Evolutionary conservation across 2,797 vertebrate genomes (phyloP).

Genomic region (Buphagus erythrorhynchus): DNA sequence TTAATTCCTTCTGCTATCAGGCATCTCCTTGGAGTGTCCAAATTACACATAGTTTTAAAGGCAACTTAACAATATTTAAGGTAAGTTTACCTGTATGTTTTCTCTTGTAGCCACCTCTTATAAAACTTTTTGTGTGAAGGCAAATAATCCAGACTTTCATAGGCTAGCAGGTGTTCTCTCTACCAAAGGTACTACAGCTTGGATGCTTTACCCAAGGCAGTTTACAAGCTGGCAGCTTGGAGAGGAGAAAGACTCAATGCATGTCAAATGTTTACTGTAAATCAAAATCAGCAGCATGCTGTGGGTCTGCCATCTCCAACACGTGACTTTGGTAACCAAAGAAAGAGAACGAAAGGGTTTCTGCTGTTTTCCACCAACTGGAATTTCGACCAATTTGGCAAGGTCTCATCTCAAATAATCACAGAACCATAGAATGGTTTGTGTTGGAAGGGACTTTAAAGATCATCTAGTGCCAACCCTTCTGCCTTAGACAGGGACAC

Average conservation of each 20-base stretch:
- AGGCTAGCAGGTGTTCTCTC: background rate
- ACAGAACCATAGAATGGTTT: background rate
- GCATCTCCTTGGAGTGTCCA: background rate
- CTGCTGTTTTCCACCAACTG: background rate
- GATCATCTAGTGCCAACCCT: background rate
- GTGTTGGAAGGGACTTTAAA: background rate
- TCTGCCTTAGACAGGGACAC: background rate
- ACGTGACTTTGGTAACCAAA: background rate
- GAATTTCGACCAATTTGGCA: background rate
- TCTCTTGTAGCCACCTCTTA: conserved; percentile 43
- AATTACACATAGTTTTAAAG: background rate
- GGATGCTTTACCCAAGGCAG: background rate
- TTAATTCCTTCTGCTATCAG: background rate
- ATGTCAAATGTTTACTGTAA: background rate
- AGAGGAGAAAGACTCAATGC: background rate
- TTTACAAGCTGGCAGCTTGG: background rate
- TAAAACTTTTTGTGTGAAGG: conserved; percentile 47
- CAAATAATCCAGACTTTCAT: conserved; percentile 57
- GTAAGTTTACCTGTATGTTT: conserved; percentile 14
- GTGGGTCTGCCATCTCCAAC: background rate
- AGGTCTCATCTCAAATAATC: background rate
- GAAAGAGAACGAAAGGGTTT: background rate
- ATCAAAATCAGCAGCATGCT: background rate
- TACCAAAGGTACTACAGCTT: background rate
- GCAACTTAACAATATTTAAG: background rate